phyloP scores from a whole-genome alignment of 1,140 invertebrate genomes.

The Halictus rubicundus region DNA sequence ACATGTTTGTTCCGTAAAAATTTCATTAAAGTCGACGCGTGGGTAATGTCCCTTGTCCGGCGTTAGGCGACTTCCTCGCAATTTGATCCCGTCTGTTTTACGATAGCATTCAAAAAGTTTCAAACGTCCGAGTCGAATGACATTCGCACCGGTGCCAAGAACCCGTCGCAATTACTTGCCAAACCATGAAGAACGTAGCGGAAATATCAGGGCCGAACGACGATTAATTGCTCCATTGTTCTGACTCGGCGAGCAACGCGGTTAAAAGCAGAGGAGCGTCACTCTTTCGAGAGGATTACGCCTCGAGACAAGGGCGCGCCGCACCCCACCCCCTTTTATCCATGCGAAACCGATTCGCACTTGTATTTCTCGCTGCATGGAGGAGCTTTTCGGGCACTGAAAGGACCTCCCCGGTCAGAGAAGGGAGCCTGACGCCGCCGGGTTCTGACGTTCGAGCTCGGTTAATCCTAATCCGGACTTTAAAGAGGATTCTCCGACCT shows the following conservation, averaged over 20 bases:
- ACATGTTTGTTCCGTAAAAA: too few species aligned
- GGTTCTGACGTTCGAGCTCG: conserved; percentile 10
- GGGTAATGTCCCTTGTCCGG: too few species aligned
- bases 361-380: not conserved
- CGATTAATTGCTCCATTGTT: conserved; percentile 7
- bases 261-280: not conserved
- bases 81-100: too few species aligned
- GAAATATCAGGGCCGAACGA: not conserved
- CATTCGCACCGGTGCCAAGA: not conserved
- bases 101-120: too few species aligned
- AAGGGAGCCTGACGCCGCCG: conserved; percentile 9
- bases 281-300: conserved; percentile 31
- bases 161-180: not conserved
- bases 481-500: not conserved
- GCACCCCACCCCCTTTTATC: not conserved
- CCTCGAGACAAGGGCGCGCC: conserved; percentile 3
- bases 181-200: not conserved
- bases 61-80: too few species aligned
- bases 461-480: conserved; percentile 13
- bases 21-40: too few species aligned
- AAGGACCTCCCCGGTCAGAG: not conserved
- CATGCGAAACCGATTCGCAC: conserved; percentile 20
- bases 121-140: too few species aligned
- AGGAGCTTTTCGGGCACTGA: conserved; percentile 8
- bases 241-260: too few species aligned